phyloP scores from a whole-genome alignment of 1,140 invertebrate genomes.

The Pseudomyrmex pallidus region DNA sequence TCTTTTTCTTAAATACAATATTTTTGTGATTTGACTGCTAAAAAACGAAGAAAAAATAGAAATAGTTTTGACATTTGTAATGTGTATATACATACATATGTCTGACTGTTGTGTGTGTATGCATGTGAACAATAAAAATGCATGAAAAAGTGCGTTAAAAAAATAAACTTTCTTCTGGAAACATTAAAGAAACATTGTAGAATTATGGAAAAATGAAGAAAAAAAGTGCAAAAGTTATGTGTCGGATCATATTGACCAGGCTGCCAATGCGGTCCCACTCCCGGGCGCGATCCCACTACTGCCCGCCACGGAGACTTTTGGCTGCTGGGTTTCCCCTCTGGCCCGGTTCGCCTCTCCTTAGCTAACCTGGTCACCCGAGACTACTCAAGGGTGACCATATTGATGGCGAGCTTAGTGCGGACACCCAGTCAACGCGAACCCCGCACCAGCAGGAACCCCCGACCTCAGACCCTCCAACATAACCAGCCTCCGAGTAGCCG shows the following conservation, averaged over 20 bases:
- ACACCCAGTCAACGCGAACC: constrained; percentile 92
- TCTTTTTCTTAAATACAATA: no score
- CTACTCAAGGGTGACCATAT: constrained; percentile 95
- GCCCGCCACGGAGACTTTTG: constrained; percentile 97
- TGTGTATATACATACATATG: no score
- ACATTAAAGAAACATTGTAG: background rate
- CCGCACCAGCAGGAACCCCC: constrained; percentile 89
- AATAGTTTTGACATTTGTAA: background rate
- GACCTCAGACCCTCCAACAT: constrained; percentile 93
- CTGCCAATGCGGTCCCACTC: constrained; percentile 94
- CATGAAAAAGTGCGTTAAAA: constrained; percentile 11
- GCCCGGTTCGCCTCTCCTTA: constrained; percentile 98
- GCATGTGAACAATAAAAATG: constrained; percentile 49
- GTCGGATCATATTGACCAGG: constrained; percentile 95
- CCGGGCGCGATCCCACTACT: constrained; percentile 99
- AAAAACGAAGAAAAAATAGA: background rate
- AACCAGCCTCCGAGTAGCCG: constrained; percentile 95
- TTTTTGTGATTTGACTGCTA: no score
- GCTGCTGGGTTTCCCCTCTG: constrained; percentile 98
- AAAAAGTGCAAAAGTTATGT: constrained; percentile 88
- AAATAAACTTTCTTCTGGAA: background rate
- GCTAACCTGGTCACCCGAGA: constrained; percentile 92
- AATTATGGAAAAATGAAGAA: constrained; percentile 65
- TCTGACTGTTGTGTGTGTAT: no score
- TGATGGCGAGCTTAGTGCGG: constrained; percentile 96